These are phyloP conservation scores for Pelodytes ibericus DNA, from an alignment of 2,797 vertebrate genomes.

Conservation along the genomic window DNA sequence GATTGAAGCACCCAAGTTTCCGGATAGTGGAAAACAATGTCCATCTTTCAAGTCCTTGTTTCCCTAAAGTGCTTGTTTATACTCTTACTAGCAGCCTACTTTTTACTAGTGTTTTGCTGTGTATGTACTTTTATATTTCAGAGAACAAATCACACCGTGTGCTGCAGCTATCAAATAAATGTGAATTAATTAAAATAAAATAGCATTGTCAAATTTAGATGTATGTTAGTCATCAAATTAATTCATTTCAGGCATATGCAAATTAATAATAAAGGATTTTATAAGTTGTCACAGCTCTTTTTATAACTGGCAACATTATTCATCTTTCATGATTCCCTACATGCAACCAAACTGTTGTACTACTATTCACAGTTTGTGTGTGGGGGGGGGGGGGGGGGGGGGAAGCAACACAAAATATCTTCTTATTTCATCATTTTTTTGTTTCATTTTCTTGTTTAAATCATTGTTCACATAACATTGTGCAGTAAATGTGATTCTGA, in stretches of 20 bases:
- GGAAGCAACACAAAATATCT: background rate
- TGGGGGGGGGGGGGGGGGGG: no score
- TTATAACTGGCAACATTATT: background rate
- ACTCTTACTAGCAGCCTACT: no score
- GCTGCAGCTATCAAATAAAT: no score
- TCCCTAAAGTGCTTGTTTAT: no score
- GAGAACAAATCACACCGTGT: no score
- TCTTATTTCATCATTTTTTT: background rate
- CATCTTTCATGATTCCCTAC: background rate
- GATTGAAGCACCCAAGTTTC: no score
- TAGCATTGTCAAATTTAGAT: background rate
- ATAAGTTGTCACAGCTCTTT: background rate
- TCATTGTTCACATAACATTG: background rate
- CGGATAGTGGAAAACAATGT: no score
- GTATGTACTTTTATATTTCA: no score
- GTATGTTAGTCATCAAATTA: background rate
- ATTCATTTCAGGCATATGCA: background rate
- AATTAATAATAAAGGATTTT: background rate
- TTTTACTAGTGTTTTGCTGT: no score
- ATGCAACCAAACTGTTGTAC: background rate
- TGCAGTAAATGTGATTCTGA: conserved; percentile 57
- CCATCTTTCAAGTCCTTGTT: no score
- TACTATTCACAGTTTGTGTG: background rate
- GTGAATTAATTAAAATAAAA: no score
- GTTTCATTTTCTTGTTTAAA: conserved; percentile 5